Evolutionary conservation across 2,888 invertebrate species (phyloP).

Genomic region (Tortricodes alternella): DNA sequence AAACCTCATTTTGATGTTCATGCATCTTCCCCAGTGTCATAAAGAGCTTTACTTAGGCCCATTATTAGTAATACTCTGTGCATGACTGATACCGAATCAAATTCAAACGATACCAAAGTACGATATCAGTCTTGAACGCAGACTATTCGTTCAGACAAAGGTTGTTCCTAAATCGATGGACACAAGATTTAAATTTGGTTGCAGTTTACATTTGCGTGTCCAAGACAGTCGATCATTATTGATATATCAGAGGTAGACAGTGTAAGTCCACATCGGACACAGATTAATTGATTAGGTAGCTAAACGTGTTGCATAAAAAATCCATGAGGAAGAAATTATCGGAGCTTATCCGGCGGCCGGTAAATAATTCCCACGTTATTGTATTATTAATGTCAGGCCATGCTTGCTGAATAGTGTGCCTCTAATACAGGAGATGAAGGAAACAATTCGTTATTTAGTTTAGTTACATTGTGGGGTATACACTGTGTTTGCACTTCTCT

Average conservation of each 20-base stretch:
- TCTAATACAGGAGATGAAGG: neutral
- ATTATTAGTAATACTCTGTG: no score
- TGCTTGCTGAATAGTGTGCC: neutral
- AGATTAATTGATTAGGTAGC: conserved; percentile 23
- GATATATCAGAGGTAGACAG: neutral
- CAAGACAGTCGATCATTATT: neutral
- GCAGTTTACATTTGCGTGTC: no score
- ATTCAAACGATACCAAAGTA: no score
- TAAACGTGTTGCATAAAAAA: conserved; percentile 43
- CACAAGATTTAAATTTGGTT: no score
- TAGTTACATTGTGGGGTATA: neutral
- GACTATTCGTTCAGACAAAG: no score
- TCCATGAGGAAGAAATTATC: conserved; percentile 40
- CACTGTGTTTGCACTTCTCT: no score
- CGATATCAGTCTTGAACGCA: no score
- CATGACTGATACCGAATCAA: no score
- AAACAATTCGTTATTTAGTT: conserved; percentile 12
- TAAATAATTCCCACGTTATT: conserved; percentile 37
- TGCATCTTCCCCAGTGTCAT: no score
- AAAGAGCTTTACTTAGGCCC: no score
- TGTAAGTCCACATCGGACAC: neutral
- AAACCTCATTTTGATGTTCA: no score
- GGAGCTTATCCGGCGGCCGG: conserved; percentile 31
- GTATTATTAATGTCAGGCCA: conserved; percentile 42
- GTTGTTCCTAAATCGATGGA: no score